Evolutionary conservation across 2,113 vertebrate genomes (phyloP).

Genomic region (Mandrillus leucophaeus): DNA sequence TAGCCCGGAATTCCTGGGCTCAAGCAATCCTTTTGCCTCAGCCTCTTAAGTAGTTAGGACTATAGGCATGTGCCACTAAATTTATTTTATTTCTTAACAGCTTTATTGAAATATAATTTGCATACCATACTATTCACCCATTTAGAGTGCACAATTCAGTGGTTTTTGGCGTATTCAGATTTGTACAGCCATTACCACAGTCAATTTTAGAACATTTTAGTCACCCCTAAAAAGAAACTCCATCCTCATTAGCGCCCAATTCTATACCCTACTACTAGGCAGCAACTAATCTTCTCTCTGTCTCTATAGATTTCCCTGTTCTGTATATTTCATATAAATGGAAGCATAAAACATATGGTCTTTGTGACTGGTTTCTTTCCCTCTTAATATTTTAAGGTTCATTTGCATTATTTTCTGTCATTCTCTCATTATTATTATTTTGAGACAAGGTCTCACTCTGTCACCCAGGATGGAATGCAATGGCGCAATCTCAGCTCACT

Average conservation of each 20-base stretch:
- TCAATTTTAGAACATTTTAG: not conserved
- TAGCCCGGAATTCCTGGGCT: not conserved
- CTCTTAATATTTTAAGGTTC: not conserved
- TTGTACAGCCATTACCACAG: not conserved
- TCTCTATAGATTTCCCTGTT: not conserved
- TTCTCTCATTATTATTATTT: no score
- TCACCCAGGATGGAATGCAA: no score
- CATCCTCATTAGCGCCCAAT: not conserved
- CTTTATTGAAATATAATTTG: not conserved
- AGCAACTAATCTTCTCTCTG: not conserved
- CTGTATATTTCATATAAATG: not conserved
- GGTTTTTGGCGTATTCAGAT: not conserved
- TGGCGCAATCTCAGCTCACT: no score
- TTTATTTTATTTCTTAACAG: not conserved
- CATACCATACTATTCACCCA: not conserved
- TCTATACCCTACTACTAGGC: not conserved
- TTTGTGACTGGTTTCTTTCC: not conserved
- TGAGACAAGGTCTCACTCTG: no score
- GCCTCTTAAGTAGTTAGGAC: not conserved
- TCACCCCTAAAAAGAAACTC: not conserved
- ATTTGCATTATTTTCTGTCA: not conserved
- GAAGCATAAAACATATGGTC: not conserved
- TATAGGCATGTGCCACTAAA: not conserved
- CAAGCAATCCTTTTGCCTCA: not conserved
- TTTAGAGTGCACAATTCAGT: not conserved